These are phyloP conservation scores for Semotilus atromaculatus DNA, from an alignment of 2,797 vertebrate genomes.

Conservation along the genomic window DNA sequence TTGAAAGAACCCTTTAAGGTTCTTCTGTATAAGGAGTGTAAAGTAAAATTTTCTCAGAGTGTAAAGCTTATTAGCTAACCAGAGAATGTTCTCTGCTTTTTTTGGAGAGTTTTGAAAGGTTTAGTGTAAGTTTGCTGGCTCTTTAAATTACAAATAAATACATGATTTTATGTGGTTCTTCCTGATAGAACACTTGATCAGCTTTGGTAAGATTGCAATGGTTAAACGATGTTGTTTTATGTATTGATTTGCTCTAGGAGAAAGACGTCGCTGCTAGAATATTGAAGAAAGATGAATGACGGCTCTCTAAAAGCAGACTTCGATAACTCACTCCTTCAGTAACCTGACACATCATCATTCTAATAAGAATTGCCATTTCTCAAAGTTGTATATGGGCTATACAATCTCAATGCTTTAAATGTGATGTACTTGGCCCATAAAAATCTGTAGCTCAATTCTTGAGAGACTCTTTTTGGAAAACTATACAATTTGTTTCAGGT, in stretches of 20 bases:
- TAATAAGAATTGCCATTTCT: neutral
- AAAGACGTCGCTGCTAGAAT: neutral
- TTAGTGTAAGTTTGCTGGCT: neutral
- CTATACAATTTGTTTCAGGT: neutral
- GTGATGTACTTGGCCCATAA: no score
- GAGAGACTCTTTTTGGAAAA: neutral
- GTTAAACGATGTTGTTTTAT: neutral
- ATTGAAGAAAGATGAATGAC: neutral
- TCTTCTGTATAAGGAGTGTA: neutral
- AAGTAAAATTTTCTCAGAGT: neutral
- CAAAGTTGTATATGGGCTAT: neutral
- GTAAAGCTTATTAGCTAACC: no score
- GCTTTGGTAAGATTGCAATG: neutral
- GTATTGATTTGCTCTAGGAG: conserved; percentile 63
- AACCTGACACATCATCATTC: neutral
- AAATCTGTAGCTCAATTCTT: neutral
- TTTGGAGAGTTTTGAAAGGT: neutral
- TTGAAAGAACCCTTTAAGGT: neutral
- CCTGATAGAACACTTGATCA: neutral
- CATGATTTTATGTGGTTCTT: neutral
- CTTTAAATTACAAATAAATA: neutral
- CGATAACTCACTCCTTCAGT: neutral
- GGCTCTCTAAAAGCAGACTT: neutral
- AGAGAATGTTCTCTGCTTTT: no score
- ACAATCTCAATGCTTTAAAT: neutral